Percentiles rank a stretch among this genome's conserved stretches.
These are phyloP conservation scores for Bombus vancouverensis DNA, from an alignment of 1,140 invertebrate species.

Conservation along the genomic window DNA sequence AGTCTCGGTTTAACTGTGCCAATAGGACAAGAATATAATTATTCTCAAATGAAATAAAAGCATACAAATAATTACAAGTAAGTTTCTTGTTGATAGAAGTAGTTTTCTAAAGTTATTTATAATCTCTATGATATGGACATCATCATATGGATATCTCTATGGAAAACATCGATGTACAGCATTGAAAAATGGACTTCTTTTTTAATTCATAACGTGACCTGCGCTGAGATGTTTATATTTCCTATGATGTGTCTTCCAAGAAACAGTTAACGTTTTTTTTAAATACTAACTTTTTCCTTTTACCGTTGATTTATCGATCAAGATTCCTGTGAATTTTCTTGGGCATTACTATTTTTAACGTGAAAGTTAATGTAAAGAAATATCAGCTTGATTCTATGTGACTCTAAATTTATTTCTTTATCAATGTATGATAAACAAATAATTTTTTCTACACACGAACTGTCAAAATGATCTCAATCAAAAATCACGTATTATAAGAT, in stretches of 20 bases:
- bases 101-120: no score
- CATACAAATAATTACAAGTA: not conserved
- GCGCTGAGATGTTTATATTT: not conserved
- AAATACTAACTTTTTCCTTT: not conserved
- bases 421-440: not conserved
- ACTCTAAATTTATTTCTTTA: not conserved
- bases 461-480: not conserved
- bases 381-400: not conserved
- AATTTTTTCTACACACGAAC: not conserved
- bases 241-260: slow-evolving; percentile 26
- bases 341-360: not conserved
- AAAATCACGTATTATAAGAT: not conserved
- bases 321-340: not conserved
- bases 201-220: not conserved
- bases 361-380: not conserved
- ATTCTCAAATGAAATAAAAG: not conserved
- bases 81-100: no score
- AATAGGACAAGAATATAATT: not conserved
- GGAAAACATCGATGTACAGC: not conserved
- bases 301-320: not conserved
- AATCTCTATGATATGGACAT: no score
- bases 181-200: not conserved
- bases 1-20: no score
- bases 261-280: not conserved
- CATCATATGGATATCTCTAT: no score